phyloP scores from a whole-genome alignment of 2,113 vertebrate species.

The Cebidichthys violaceus region DNA sequence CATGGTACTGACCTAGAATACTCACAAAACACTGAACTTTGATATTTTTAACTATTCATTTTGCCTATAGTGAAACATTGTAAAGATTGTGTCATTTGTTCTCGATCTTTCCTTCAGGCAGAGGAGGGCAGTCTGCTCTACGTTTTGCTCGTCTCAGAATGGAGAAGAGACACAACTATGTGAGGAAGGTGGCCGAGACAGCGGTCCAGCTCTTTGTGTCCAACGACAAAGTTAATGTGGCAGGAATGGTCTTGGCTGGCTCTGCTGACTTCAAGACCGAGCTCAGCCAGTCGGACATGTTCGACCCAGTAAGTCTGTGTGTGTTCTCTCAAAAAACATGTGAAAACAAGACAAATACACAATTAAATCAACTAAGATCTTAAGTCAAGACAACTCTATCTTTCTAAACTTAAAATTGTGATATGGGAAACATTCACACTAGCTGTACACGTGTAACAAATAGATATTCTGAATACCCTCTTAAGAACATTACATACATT shows the following conservation, averaged over 20 bases:
- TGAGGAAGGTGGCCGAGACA: slow-evolving; percentile 98
- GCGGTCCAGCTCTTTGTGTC: slow-evolving; percentile 98
- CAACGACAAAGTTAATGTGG: slow-evolving; percentile 99
- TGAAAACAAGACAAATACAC: background rate
- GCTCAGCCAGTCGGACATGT: slow-evolving; percentile 99
- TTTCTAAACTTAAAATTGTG: background rate
- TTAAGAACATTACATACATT: background rate
- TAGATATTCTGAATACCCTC: background rate
- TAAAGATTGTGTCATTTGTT: background rate
- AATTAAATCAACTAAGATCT: background rate
- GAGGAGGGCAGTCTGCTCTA: slow-evolving; percentile 98
- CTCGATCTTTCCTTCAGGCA: slow-evolving; percentile 82
- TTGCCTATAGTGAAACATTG: background rate
- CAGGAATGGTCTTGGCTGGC: slow-evolving; percentile 96
- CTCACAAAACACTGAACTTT: background rate
- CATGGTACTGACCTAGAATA: slow-evolving; percentile 86
- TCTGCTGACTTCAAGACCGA: slow-evolving; percentile 99
- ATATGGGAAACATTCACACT: background rate
- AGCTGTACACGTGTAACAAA: background rate
- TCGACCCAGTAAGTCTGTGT: slow-evolving; percentile 92
- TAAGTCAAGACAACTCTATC: background rate
- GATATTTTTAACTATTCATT: background rate
- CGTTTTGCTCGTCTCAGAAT: slow-evolving; percentile 98
- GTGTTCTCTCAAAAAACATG: background rate
- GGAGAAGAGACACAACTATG: slow-evolving; percentile 99